Conservation (phyloP, 2,113 vertebrate genomes). For the Anseranas semipalmata region DNA sequence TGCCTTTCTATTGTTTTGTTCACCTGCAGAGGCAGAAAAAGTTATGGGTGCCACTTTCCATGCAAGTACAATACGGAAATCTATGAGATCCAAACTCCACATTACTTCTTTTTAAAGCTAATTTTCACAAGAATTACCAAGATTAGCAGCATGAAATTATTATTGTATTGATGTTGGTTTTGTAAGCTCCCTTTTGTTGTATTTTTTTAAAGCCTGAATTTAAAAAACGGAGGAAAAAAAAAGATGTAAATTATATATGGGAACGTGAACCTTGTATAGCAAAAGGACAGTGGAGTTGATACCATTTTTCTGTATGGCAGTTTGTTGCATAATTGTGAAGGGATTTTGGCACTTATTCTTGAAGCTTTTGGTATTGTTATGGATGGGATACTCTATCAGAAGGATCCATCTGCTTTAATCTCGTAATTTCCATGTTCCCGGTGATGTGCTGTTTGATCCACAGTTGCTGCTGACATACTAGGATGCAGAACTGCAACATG, state of each 20-base stretch:
- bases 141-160: not conserved
- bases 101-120: not conserved
- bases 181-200: not conserved
- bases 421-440: slow-evolving; percentile 7
- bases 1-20: not conserved
- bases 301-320: not conserved
- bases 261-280: not conserved
- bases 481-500: not conserved
- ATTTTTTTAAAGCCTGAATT: not conserved
- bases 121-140: not conserved
- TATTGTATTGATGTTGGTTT: not conserved
- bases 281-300: not conserved
- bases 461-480: not conserved
- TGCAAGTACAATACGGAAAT: not conserved
- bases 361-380: slow-evolving; percentile 16
- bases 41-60: not conserved
- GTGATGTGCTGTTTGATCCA: not conserved
- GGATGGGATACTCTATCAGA: slow-evolving; percentile 6
- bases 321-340: not conserved
- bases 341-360: not conserved
- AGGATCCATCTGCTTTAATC: slow-evolving; percentile 17
- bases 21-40: not conserved
- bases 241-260: not conserved
- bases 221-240: not conserved
- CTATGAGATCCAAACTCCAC: not conserved